Evolutionary conservation across 1,140 invertebrate genomes (phyloP), one percentile per base, ranked within the genome.

Genomic region (Caenorhabditis latens): DNA sequence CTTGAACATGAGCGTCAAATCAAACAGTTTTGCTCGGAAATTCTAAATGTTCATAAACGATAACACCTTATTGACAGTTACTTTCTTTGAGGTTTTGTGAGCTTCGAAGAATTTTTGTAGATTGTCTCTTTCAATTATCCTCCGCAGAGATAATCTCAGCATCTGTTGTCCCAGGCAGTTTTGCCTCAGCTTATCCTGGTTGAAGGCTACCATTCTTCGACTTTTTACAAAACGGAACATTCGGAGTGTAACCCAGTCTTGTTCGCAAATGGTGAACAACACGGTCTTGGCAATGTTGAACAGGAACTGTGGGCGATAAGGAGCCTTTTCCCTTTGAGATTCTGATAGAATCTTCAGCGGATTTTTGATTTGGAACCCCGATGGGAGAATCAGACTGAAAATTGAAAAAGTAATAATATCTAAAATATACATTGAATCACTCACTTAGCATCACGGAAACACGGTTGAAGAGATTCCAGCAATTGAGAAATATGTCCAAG

Each of bases 1-100:
- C 46, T 88, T 88, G 40, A 88, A 85, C 87, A 88, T 88, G 21
- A 88, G 84, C 50, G 32, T 85, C 11, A 88, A n/a, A 85, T 88
- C 87, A 53, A 84, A 85, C 13, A 88, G n/a, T 4, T 83, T 88
- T 43, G 87, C 87, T 7, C 87, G 63, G 48, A 88, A 75, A 24
- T 88, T 88, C 87, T 84, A 88, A 11, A 88, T 32, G 21, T 71
- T 88, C 63, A 88, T 40, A 21, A 50, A 50, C 14, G 83, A 75
- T 7, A 88, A 32, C 1, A 88, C 43, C 46, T 88, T 88, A 84
- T 88, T 84, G n/a, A 88, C 75, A 5, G 85, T 55, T 0, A 50
- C 79, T 65, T 82, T 88, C 53, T 88, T 88, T 11, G 87, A 84
- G 79, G 46, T 67, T 48, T 83, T 83, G 48, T 85, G 87, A 32